Conservation (phyloP, 1,140 invertebrate genomes). For the Tetraneura akinire region DNA sequence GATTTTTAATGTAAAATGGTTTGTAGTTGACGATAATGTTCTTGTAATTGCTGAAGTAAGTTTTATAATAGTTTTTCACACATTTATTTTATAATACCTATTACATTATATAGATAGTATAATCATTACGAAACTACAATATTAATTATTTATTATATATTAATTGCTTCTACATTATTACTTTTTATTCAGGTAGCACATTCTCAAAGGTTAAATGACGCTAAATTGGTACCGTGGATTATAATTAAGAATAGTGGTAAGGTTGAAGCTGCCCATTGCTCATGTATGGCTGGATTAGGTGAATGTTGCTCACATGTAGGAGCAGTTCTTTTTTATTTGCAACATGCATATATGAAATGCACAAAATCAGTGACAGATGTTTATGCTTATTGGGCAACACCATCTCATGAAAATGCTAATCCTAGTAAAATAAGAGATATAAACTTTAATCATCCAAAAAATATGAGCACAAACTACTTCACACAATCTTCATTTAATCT, state of each 20-base stretch:
- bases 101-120: no score
- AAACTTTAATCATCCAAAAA: constrained; percentile 14
- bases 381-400: neutral
- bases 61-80: no score
- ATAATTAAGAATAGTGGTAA: neutral
- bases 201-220: constrained; percentile 13
- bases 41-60: no score
- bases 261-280: neutral
- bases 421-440: neutral
- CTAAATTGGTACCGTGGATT: neutral
- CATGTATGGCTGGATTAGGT: neutral
- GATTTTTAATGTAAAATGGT: no score
- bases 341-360: neutral
- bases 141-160: neutral
- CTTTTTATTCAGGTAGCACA: neutral
- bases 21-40: no score
- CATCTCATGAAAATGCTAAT: neutral
- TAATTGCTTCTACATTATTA: neutral
- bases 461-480: neutral
- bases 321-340: neutral
- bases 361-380: constrained; percentile 19
- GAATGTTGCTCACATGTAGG: constrained; percentile 12
- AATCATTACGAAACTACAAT: no score
- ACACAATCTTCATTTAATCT: neutral
- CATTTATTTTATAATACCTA: no score